Conservation (phyloP, 2,797 vertebrate genomes). For the Argya squamiceps region DNA sequence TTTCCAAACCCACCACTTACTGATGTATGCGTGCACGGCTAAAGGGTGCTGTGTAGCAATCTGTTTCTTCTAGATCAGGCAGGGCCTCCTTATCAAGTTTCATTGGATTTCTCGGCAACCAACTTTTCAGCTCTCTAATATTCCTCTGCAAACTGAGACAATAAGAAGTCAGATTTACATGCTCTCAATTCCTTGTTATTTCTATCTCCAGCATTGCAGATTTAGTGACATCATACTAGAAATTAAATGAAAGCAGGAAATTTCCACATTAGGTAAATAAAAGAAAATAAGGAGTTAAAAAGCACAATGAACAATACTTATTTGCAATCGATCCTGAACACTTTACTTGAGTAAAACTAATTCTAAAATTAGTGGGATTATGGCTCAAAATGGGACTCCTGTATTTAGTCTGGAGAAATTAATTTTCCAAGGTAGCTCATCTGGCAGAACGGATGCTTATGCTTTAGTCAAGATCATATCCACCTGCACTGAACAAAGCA, state of each 20-base stretch:
- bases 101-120: constrained; percentile 97
- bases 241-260: background rate
- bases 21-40: constrained; percentile 95
- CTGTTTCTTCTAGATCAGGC: constrained; percentile 92
- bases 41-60: constrained; percentile 98
- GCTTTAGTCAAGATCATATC: background rate
- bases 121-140: constrained; percentile 91
- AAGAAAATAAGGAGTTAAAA: background rate
- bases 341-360: background rate
- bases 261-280: background rate
- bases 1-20: constrained; percentile 74
- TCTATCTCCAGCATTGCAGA: background rate
- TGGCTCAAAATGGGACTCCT: background rate
- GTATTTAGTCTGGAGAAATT: background rate
- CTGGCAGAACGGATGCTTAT: background rate
- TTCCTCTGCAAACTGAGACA: constrained; percentile 87
- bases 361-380: background rate
- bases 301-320: background rate
- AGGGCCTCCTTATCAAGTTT: constrained; percentile 96
- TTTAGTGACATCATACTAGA: background rate
- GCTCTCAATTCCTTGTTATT: background rate
- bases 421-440: background rate
- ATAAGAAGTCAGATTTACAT: background rate
- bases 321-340: background rate
- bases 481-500: background rate